phyloP scores from a whole-genome alignment of 2,888 invertebrate species.

The Zootermopsis nevadensis region DNA sequence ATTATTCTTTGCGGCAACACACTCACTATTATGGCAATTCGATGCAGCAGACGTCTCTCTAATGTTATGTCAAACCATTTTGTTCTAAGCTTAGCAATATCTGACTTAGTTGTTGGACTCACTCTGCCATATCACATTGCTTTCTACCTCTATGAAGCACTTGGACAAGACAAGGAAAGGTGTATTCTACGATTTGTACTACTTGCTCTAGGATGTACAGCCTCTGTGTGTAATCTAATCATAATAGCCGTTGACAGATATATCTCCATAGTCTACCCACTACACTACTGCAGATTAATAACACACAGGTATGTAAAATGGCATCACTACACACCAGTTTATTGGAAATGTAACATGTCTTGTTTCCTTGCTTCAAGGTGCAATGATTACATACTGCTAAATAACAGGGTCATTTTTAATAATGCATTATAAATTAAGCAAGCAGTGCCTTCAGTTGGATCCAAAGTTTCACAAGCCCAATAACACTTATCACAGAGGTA shows the following conservation, averaged over 20 bases:
- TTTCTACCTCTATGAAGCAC: slow-evolving; percentile 74
- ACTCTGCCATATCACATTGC: slow-evolving; percentile 82
- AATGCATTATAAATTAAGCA: too few relatives aligned
- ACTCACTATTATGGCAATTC: slow-evolving; percentile 79
- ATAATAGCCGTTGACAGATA: slow-evolving; percentile 83
- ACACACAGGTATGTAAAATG: slow-evolving; percentile 65
- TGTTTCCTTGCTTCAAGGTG: too few relatives aligned
- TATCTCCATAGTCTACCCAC: slow-evolving; percentile 81
- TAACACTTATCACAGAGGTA: too few relatives aligned
- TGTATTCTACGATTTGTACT: slow-evolving; percentile 80
- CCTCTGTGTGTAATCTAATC: slow-evolving; percentile 82
- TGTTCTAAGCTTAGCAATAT: slow-evolving; percentile 81
- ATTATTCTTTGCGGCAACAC: slow-evolving; percentile 79
- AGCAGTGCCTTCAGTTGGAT: too few relatives aligned
- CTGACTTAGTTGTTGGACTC: slow-evolving; percentile 82
- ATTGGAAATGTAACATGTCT: too few relatives aligned
- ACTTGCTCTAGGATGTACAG: slow-evolving; percentile 80
- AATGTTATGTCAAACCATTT: slow-evolving; percentile 81
- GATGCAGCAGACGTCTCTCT: slow-evolving; percentile 75
- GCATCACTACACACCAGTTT: too few relatives aligned
- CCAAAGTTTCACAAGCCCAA: too few relatives aligned
- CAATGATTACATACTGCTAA: too few relatives aligned
- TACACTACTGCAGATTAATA: slow-evolving; percentile 77
- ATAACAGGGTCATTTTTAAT: too few relatives aligned
- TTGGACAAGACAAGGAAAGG: slow-evolving; percentile 71